Conservation (phyloP, 2,888 invertebrate species). For the Cataglyphis rosenhaueri region DNA sequence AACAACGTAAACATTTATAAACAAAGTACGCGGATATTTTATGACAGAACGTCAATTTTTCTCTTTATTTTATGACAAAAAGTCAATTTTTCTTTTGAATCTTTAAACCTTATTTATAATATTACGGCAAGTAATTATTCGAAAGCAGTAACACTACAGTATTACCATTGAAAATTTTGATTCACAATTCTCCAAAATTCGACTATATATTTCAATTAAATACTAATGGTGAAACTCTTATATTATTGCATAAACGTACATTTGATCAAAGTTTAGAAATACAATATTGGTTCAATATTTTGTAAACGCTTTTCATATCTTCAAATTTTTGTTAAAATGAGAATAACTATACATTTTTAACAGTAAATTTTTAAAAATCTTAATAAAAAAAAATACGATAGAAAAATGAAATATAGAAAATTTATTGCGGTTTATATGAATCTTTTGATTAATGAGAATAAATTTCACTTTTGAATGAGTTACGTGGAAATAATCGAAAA, state of each 20-base stretch:
- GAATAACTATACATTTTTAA: no score
- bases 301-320: not conserved
- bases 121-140: not conserved
- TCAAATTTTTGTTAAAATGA: no score
- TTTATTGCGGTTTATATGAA: no score
- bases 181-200: not conserved
- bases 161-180: not conserved
- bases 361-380: no score
- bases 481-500: not conserved
- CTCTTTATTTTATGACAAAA: not conserved
- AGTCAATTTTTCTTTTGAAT: not conserved
- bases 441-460: no score
- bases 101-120: not conserved
- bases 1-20: no score
- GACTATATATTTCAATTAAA: not conserved
- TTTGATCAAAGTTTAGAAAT: not conserved
- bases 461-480: not conserved
- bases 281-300: not conserved
- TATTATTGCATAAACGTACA: not conserved
- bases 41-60: no score
- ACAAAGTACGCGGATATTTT: not conserved
- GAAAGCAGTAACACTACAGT: no score
- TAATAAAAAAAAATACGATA: not conserved
- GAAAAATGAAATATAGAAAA: no score
- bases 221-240: not conserved